Evolutionary conservation across 2,888 invertebrate genomes (phyloP).

Genomic region (Erebia epiphron): DNA sequence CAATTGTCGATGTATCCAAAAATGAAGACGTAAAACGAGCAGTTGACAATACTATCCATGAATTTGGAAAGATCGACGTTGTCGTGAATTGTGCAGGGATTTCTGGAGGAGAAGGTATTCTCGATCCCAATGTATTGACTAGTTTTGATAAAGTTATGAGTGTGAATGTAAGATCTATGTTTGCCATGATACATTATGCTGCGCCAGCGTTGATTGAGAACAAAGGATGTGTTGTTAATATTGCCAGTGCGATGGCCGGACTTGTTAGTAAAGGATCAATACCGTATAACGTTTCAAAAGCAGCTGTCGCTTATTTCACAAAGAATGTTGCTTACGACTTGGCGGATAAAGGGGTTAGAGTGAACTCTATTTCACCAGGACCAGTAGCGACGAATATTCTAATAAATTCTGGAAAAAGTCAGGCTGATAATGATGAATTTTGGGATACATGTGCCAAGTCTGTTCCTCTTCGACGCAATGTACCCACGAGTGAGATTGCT

Average conservation of each 20-base stretch:
- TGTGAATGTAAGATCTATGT: conserved; percentile 52
- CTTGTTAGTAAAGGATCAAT: conserved; percentile 31
- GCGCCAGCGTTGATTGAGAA: conserved; percentile 45
- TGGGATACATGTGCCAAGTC: conserved; percentile 28
- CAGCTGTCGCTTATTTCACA: conserved; percentile 90
- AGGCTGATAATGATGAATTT: conserved; percentile 40
- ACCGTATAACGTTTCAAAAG: conserved; percentile 86
- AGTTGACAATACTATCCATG: conserved; percentile 45
- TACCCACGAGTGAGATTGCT: conserved; percentile 49
- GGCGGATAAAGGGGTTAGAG: conserved; percentile 82
- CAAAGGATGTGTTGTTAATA: conserved; percentile 54
- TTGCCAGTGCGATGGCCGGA: conserved; percentile 47
- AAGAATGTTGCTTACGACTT: conserved; percentile 87
- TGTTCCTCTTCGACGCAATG: conserved; percentile 40
- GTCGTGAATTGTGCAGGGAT: conserved; percentile 49
- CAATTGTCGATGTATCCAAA: conserved; percentile 48
- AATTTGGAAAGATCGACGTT: conserved; percentile 52
- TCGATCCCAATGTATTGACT: conserved; percentile 46
- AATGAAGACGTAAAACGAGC: conserved; percentile 47
- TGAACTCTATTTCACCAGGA: conserved; percentile 88
- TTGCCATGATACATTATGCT: conserved; percentile 47
- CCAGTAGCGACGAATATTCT: conserved; percentile 74
- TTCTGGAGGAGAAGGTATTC: conserved; percentile 44
- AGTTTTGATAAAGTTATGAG: conserved; percentile 48
- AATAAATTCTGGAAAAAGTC: conserved; percentile 38